phyloP scores from a whole-genome alignment of 1,140 invertebrate genomes.

The Ptiloglossa arizonensis region DNA sequence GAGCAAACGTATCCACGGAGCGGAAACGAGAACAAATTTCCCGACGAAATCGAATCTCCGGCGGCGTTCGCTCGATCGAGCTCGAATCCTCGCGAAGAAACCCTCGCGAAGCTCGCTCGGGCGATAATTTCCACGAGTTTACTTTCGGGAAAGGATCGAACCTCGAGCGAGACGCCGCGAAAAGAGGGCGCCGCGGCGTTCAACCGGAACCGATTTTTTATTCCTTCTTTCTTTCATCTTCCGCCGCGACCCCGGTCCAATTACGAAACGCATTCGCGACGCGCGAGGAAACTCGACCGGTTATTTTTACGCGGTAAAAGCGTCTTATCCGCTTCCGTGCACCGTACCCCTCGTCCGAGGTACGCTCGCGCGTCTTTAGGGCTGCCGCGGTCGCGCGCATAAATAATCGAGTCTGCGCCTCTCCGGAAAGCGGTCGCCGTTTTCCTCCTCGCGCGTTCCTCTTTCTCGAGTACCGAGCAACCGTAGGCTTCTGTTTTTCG shows the following conservation, averaged over 20 bases:
- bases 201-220: constrained; percentile 28
- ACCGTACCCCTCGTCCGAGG: background rate
- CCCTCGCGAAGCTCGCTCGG: too few relatives aligned
- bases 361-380: background rate
- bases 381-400: background rate
- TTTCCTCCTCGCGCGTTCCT: background rate
- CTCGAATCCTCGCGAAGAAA: too few relatives aligned
- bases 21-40: too few relatives aligned
- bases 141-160: too few relatives aligned
- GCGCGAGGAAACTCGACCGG: background rate
- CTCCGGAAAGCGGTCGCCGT: background rate
- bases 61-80: background rate
- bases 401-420: background rate
- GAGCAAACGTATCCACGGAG: background rate
- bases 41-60: background rate
- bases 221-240: constrained; percentile 33
- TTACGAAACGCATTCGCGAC: constrained; percentile 34
- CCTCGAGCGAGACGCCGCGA: background rate
- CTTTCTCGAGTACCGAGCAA: background rate
- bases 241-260: constrained; percentile 20
- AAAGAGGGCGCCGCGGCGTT: background rate
- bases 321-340: constrained; percentile 12
- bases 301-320: constrained; percentile 30
- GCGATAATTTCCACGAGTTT: too few relatives aligned
- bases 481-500: too few relatives aligned